Evolutionary conservation across 1,140 invertebrate genomes (phyloP), one percentile per base, ranked within the genome.

Genomic region (Nephila pilipes): DNA sequence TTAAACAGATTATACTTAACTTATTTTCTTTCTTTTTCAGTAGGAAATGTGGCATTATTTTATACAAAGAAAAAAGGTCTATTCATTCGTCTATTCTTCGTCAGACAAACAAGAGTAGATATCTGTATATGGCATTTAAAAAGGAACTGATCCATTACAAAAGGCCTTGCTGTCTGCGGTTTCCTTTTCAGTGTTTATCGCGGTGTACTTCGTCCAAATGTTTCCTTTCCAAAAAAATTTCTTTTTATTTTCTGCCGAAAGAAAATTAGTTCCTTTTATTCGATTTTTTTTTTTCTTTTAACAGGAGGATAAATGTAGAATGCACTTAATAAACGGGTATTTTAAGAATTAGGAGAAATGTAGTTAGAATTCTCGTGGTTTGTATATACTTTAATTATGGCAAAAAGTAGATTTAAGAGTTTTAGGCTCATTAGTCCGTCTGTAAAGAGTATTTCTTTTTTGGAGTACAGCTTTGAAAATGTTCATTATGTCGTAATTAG

Each of bases 51-150:
- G n/a, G n/a, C 29, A 75, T 75, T 75, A 75, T 75, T 18, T 75
- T 32, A 75, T 75, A 75, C 69, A 75, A 75, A 32, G 69, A 75
- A 75, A 69, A 18, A 29, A 75, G 29, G 69, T 20, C 32, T 18
- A 75, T 75, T 75, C 69, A 75, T 75, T 75, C 29, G 14, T 16
- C 65, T 32, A 75, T 75, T 75, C 25, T 75, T 36, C 69, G 29
- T 29, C 32, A 32, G 18, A 75, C 69, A 75, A 75, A 75, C 69
- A 36, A 32, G 29, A 75, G 69, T 75, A 18, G 69, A 75, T 75
- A 32, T 75, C 32, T 29, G 29, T 75, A 29, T 32, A 29, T 18
- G 32, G 32, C 18, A 18, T 20, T 75, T 75, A 1, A 75, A 75
- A 75, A 20, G 32, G 69, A 32, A 18, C 29, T 36, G 69, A 75